A percentile compares a stretch with the other conserved stretches of the same genome.
Evolutionary conservation across 2,797 vertebrate genomes (phyloP).

Genomic region (Rhynchotus rufescens): DNA sequence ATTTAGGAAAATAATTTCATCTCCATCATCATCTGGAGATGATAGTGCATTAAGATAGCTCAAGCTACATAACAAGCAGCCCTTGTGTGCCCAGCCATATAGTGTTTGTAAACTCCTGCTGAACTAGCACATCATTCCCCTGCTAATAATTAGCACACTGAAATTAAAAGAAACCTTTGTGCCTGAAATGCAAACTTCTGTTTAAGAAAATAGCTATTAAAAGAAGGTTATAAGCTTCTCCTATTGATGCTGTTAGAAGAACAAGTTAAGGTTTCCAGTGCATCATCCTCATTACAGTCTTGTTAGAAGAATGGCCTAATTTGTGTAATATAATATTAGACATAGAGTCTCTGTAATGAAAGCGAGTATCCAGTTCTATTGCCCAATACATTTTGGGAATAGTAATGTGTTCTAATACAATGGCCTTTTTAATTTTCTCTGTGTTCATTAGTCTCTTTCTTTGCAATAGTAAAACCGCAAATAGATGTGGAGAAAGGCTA

Average conservation of each 20-base stretch:
- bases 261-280: background rate
- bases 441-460: accelerated
- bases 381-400: background rate
- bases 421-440: background rate
- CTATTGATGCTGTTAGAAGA: background rate
- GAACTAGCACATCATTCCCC: background rate
- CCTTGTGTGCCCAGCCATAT: background rate
- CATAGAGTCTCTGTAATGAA: background rate
- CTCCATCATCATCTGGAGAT: background rate
- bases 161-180: background rate
- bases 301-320: conserved; percentile 1
- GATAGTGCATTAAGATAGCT: background rate
- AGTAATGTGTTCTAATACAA: background rate
- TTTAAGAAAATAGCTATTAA: background rate
- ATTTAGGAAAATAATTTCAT: background rate
- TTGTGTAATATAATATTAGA: background rate
- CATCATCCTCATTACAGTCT: background rate
- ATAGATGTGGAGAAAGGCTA: accelerated
- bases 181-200: background rate
- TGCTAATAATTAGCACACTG: background rate
- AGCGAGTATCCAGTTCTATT: background rate
- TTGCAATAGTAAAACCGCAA: background rate
- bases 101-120: background rate
- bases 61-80: background rate
- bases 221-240: background rate